Conservation (phyloP, 2,888 invertebrate species). For the Phengaris arion region DNA sequence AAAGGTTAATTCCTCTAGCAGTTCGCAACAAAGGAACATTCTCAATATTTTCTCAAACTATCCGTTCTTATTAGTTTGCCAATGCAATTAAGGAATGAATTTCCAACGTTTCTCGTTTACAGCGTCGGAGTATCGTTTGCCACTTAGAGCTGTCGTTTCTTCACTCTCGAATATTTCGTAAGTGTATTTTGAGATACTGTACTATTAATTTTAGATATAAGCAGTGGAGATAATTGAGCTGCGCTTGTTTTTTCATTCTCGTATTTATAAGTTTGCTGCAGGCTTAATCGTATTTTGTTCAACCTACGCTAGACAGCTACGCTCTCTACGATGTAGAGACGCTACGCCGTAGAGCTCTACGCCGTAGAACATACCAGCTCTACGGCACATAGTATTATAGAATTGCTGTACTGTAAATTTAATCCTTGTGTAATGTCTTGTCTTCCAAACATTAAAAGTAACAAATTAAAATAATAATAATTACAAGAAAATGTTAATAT, state of each 20-base stretch:
- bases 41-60: conserved; percentile 39
- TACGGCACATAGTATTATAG: neutral
- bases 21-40: conserved; percentile 34
- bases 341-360: too few relatives aligned
- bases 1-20: conserved; percentile 29
- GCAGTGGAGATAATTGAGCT: neutral
- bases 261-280: neutral
- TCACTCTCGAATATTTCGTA: conserved; percentile 11
- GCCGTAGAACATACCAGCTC: too few relatives aligned
- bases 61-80: conserved; percentile 44
- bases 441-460: too few relatives aligned
- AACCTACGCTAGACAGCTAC: too few relatives aligned
- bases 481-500: too few relatives aligned
- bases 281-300: too few relatives aligned
- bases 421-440: too few relatives aligned
- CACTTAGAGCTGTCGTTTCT: conserved; percentile 29
- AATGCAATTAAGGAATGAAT: conserved; percentile 34
- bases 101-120: conserved; percentile 44
- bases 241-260: neutral
- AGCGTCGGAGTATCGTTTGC: conserved; percentile 39
- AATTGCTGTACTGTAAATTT: neutral
- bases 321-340: too few relatives aligned
- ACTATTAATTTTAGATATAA: conserved; percentile 12
- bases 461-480: too few relatives aligned
- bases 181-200: conserved; percentile 1